phyloP scores from a whole-genome alignment of 2,113 vertebrate genomes.

The Loxodonta africana region DNA sequence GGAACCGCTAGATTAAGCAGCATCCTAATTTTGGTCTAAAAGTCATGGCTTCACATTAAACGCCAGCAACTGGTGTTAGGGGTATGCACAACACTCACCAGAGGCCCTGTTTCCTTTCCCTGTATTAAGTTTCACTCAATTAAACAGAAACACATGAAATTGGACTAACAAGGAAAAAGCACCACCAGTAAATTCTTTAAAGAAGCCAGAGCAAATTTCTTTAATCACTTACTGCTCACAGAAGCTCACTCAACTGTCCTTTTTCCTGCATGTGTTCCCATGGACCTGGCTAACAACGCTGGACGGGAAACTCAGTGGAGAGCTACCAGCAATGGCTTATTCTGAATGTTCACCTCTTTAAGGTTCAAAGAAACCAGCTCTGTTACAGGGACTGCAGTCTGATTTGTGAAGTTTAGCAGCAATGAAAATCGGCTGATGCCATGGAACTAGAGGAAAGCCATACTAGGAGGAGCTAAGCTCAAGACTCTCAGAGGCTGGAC shows the following conservation, averaged over 20 bases:
- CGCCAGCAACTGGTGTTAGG: background rate
- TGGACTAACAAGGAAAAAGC: slow-evolving; percentile 47
- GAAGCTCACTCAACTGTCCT: background rate
- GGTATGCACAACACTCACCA: background rate
- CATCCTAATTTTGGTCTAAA: slow-evolving; percentile 18
- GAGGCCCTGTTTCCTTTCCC: background rate
- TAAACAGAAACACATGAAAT: slow-evolving; percentile 57
- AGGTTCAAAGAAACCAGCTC: background rate
- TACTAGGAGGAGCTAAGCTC: background rate
- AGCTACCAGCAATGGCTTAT: background rate
- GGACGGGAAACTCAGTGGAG: background rate
- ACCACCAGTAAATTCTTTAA: slow-evolving; percentile 5
- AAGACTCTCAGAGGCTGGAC: background rate
- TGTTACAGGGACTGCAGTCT: background rate
- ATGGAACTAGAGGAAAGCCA: background rate
- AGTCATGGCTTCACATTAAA: slow-evolving; percentile 25
- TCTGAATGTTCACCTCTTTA: background rate
- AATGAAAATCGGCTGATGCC: background rate
- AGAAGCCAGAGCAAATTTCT: background rate
- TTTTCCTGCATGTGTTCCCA: background rate
- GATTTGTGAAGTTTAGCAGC: background rate
- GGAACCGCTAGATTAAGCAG: background rate
- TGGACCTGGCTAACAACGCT: background rate
- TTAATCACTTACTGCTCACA: background rate
- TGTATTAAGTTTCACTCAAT: slow-evolving; percentile 30